These are phyloP conservation scores for Nemoura dubitans DNA, from an alignment of 2,888 invertebrate genomes.

Conservation along the genomic window DNA sequence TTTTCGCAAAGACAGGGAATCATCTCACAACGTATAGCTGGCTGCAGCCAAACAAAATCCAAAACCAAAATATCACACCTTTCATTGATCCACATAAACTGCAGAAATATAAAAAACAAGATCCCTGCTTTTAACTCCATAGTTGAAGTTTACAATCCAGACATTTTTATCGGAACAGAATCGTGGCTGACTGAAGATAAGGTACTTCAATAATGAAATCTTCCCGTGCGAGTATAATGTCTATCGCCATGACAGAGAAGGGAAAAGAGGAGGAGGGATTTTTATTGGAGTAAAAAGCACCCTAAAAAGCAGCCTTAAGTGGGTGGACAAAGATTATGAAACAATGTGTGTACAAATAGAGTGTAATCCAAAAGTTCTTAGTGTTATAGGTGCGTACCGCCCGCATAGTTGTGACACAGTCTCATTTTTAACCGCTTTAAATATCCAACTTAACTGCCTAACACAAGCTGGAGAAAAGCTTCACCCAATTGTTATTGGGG, in stretches of 20 bases:
- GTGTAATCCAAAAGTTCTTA: background rate
- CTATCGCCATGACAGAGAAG: constrained; percentile 15
- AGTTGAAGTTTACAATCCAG: background rate
- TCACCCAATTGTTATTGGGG: background rate
- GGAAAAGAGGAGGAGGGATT: constrained; percentile 23
- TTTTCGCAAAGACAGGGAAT: too few species aligned
- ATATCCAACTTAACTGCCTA: background rate
- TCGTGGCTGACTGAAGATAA: constrained; percentile 7
- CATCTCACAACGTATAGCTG: too few species aligned
- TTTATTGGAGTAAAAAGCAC: constrained; percentile 14
- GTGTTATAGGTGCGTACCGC: constrained; percentile 4
- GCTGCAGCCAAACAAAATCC: background rate
- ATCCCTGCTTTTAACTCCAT: background rate
- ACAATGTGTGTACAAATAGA: background rate
- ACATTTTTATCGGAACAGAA: background rate
- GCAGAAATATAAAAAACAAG: background rate
- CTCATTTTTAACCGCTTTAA: background rate
- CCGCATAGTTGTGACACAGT: background rate
- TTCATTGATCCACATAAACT: background rate
- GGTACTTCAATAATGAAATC: background rate
- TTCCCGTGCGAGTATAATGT: background rate
- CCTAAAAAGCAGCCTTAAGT: background rate
- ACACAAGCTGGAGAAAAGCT: background rate
- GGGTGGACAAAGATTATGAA: constrained; percentile 1
- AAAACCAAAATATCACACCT: background rate